Evolutionary conservation across 2,113 vertebrate species (phyloP).

Genomic region (Lontra canadensis): DNA sequence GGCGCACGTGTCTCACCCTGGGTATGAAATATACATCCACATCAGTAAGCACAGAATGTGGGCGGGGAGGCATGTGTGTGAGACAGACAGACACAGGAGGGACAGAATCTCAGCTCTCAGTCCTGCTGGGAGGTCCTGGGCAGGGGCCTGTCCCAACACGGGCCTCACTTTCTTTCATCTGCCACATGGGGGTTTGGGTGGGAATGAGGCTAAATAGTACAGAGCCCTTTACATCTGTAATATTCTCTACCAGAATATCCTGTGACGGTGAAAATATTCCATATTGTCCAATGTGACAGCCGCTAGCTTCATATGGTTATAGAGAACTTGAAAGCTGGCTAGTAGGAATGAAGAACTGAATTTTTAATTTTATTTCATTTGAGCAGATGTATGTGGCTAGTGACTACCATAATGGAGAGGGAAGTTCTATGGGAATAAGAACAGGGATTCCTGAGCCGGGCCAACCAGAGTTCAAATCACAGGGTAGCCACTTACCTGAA

Average conservation of each 20-base stretch:
- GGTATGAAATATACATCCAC: background rate
- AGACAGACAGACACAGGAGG: background rate
- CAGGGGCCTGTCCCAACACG: background rate
- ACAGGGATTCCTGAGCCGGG: background rate
- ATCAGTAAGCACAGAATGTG: background rate
- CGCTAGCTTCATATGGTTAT: background rate
- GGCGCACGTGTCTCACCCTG: fast-evolving
- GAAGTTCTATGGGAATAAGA: background rate
- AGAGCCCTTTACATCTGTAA: background rate
- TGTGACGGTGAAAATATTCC: background rate
- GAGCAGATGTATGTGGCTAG: background rate
- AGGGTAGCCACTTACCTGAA: background rate
- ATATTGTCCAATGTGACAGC: background rate
- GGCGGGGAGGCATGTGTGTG: background rate
- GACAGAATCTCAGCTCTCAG: background rate
- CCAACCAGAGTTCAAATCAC: background rate
- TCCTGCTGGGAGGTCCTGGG: background rate
- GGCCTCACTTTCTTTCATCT: background rate
- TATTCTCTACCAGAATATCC: background rate
- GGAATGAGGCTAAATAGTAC: too few relatives aligned
- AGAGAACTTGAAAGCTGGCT: background rate
- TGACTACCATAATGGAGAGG: background rate
- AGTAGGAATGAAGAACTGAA: background rate
- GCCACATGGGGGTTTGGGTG: fast-evolving
- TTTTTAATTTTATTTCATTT: background rate